phyloP scores from a whole-genome alignment of 2,888 invertebrate genomes.

The Diarsia mendica region DNA sequence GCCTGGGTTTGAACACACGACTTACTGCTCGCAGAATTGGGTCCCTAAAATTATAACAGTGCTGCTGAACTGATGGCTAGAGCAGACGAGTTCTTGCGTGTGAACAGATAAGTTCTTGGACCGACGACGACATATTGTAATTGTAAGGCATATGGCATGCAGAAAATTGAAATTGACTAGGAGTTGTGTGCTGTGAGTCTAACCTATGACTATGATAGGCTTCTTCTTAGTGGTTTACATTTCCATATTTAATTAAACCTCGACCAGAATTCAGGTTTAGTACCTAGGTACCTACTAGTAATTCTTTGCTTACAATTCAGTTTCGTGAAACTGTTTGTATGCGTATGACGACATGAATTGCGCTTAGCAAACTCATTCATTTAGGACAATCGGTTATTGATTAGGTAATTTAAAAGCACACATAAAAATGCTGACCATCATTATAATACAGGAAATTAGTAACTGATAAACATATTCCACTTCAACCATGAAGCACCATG shows the following conservation, averaged over 20 bases:
- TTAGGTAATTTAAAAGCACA: constrained; percentile 9
- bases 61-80: not conserved
- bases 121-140: too few relatives aligned
- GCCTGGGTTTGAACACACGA: too few relatives aligned
- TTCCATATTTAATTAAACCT: not conserved
- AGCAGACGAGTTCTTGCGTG: not conserved
- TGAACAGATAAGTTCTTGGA: not conserved
- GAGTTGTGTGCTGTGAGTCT: not conserved
- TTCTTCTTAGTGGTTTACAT: not conserved
- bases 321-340: not conserved
- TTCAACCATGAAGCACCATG: too few relatives aligned
- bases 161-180: not conserved
- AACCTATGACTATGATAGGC: not conserved
- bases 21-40: too few relatives aligned
- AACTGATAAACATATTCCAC: constrained; percentile 27
- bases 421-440: constrained; percentile 27
- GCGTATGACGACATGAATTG: not conserved
- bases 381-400: constrained; percentile 1
- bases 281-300: too few relatives aligned
- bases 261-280: not conserved
- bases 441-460: constrained; percentile 31
- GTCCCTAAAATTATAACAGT: too few relatives aligned
- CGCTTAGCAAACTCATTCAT: not conserved
- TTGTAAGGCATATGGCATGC: too few relatives aligned
- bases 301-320: not conserved